Evolutionary conservation across 2,888 invertebrate species (phyloP).

Genomic region (Stenoptilia bipunctidactyla): DNA sequence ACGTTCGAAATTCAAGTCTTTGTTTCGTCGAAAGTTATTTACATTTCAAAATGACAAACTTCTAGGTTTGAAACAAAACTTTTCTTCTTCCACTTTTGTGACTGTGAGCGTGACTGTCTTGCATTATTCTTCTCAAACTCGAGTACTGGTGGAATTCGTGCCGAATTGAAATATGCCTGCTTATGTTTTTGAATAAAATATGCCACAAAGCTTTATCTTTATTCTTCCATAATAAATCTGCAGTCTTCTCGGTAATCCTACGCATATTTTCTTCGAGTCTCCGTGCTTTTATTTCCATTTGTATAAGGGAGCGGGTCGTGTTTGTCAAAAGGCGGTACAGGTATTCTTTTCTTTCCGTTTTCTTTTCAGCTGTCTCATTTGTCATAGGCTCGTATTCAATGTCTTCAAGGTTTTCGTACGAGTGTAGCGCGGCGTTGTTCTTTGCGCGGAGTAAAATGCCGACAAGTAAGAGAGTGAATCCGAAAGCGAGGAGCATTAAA

Average conservation of each 20-base stretch:
- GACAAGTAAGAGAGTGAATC: conserved; percentile 36
- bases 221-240: conserved; percentile 69
- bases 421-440: conserved; percentile 29
- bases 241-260: conserved; percentile 68
- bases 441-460: conserved; percentile 42
- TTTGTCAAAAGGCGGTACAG: conserved; percentile 67
- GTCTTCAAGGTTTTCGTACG: conserved; percentile 29
- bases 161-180: conserved; percentile 61
- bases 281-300: conserved; percentile 71
- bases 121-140: conserved; percentile 56
- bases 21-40: conserved; percentile 15
- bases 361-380: conserved; percentile 47
- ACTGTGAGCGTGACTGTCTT: conserved; percentile 38
- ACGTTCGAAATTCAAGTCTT: conserved; percentile 26
- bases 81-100: conserved; percentile 32
- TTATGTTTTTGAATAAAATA: conserved; percentile 67
- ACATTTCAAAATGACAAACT: conserved; percentile 19
- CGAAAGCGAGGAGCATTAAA: conserved; percentile 47
- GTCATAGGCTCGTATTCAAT: conserved; percentile 42
- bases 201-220: conserved; percentile 68
- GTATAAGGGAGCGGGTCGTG: conserved; percentile 69
- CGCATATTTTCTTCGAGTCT: conserved; percentile 70
- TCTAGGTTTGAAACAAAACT: conserved; percentile 26
- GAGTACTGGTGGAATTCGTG: conserved; percentile 66
- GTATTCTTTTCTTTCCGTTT: conserved; percentile 63